A percentile compares a stretch with the other conserved stretches of the same genome.
phyloP scores from a whole-genome alignment of 2,797 vertebrate species.

The Gadopsis marmoratus region DNA sequence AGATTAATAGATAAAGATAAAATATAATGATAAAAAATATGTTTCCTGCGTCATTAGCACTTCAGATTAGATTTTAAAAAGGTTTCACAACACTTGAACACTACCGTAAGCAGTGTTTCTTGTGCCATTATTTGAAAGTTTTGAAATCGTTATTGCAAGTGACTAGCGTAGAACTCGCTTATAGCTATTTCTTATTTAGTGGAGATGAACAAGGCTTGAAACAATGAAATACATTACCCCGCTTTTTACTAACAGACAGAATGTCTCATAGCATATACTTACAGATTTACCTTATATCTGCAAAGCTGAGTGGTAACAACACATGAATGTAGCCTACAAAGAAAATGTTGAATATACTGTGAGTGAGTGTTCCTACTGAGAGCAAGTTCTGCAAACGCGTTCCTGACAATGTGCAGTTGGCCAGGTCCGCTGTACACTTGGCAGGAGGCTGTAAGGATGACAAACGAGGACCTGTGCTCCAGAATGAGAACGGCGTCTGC shows the following conservation, averaged over 20 bases:
- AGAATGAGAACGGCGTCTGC: conserved; percentile 68
- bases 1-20: conserved; percentile 49
- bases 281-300: not conserved
- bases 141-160: not conserved
- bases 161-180: fast-evolving
- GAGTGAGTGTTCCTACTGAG: conserved; percentile 19
- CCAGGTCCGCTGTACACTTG: conserved; percentile 62
- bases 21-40: no score
- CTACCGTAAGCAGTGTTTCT: not conserved
- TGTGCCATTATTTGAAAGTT: conserved; percentile 6
- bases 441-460: conserved; percentile 76
- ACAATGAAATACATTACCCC: not conserved
- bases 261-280: not conserved
- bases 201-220: not conserved
- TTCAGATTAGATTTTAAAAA: conserved; percentile 12
- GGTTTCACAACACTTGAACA: conserved; percentile 12
- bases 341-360: not conserved
- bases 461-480: conserved; percentile 70
- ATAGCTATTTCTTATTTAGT: conserved; percentile 2
- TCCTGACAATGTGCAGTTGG: conserved; percentile 62
- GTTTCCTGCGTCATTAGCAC: conserved; percentile 25
- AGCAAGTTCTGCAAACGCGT: conserved; percentile 59
- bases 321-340: not conserved
- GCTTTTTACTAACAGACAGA: not conserved
- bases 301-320: not conserved